Percentiles rank a stretch among this genome's conserved stretches.
Evolutionary conservation across 2,113 vertebrate genomes (phyloP).

Genomic region (Hippolais icterina): DNA sequence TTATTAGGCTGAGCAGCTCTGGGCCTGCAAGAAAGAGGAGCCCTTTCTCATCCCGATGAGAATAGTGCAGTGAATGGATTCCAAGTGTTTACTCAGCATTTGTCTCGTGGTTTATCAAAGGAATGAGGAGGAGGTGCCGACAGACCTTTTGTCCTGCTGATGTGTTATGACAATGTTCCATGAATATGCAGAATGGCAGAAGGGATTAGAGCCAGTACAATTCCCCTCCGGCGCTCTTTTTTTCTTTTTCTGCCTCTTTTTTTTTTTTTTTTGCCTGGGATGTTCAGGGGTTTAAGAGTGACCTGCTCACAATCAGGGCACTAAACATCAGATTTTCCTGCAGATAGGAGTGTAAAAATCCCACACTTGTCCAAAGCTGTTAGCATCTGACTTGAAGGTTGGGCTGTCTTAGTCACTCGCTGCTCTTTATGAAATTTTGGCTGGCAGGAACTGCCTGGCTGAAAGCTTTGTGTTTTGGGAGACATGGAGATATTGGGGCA

Average conservation of each 20-base stretch:
- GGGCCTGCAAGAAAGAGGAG: constrained; percentile 89
- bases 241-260: constrained; percentile 21
- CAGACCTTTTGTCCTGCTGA: constrained; percentile 78
- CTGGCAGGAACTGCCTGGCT: constrained; percentile 68
- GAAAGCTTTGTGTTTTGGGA: constrained; percentile 53
- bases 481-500: constrained; percentile 33
- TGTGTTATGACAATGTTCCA: constrained; percentile 77
- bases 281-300: constrained; percentile 96
- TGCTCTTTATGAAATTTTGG: constrained; percentile 81
- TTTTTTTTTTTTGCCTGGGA: constrained; percentile 81
- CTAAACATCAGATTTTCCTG: constrained; percentile 85
- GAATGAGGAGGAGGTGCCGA: constrained; percentile 75
- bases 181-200: constrained; percentile 80
- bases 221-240: constrained; percentile 85
- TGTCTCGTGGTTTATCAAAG: constrained; percentile 78
- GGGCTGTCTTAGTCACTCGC: constrained; percentile 71
- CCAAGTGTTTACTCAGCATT: constrained; percentile 96
- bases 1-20: constrained; percentile 96
- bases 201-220: constrained; percentile 91
- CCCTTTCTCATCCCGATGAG: constrained; percentile 87
- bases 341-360: constrained; percentile 88
- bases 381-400: constrained; percentile 85
- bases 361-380: constrained; percentile 98
- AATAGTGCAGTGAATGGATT: constrained; percentile 90
- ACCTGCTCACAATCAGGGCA: constrained; percentile 93